Base-by-base conservation (phyloP, 1,140 invertebrate species). In the Onthophagus taurus region DNA sequence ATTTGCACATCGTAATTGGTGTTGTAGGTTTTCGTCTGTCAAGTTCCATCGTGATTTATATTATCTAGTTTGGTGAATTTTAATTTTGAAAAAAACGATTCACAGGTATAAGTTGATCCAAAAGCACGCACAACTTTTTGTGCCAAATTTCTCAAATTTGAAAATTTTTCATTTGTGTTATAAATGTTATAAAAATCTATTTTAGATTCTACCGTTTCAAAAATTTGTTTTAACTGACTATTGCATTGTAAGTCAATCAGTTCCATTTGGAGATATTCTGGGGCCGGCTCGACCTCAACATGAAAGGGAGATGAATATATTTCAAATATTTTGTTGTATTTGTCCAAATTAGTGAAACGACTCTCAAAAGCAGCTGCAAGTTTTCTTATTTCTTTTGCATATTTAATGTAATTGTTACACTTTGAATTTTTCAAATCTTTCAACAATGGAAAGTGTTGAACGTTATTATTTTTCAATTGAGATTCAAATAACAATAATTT, bases 401-500 rank as follows among this genome's bases (percentile, higher is more conserved):
- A 29, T 29, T 29, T 29, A 2, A 2, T 29, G 29, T 46, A 46
- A 38, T 39, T 38, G 24, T 37, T 46, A 26, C 20, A 38, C 42
- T 47, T 17, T 20, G 16, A 45, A 26, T 45, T 47, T 21, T 42
- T 47, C 31, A 47, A 47, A 42, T 47, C 36, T 31, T 42, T 39
- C 29, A 47, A 42, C 37, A 47, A 41, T 24, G 45, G 38, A 47
- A 47, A 47, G 19, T 47, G 38, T 14, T 31, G 19, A 41, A 29
- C 35, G 21, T 39, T 39, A 39, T 39, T 42, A 31, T 19, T 42
- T 42, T 31, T 42, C 39, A 42, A 42, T 42, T 42, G 39, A 14
- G 34, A 37, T 51, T 51, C 45, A 39, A 41, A 51, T 41, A 51
- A 41, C 31, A 44, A 38, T 21, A 46, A 35, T 31, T 49, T 50